Conservation (phyloP, 37 sponge, comb jelly and placozoan species). For the Halisarca cf. caerulea region DNA sequence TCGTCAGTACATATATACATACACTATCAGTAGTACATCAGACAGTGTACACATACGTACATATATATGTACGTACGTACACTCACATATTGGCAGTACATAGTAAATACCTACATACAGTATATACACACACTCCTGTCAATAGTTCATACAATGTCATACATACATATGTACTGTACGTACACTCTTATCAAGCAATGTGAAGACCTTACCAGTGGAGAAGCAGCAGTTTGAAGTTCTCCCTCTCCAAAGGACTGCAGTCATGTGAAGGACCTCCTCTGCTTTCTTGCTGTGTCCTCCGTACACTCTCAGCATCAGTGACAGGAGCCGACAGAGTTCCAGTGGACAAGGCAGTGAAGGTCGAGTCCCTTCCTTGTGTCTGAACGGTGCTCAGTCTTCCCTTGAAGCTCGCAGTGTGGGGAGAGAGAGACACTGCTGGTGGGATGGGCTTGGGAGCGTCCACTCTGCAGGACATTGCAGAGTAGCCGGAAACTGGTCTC, state of each 20-base stretch:
- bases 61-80: not conserved
- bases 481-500: not conserved
- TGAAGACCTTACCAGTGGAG: slow-evolving; percentile 12
- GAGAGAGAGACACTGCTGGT: not conserved
- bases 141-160: not conserved
- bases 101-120: too few relatives aligned
- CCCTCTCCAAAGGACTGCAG: slow-evolving; percentile 20
- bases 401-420: slow-evolving; percentile 14
- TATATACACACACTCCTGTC: too few relatives aligned
- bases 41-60: too few relatives aligned
- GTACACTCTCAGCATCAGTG: not conserved
- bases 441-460: not conserved
- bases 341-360: not conserved
- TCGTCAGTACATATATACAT: too few relatives aligned
- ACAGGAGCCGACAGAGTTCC: not conserved
- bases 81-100: not conserved
- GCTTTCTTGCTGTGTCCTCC: not conserved
- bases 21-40: too few relatives aligned
- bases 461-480: not conserved
- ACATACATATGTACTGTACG: not conserved
- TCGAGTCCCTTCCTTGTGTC: not conserved
- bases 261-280: not conserved
- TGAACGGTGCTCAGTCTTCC: not conserved
- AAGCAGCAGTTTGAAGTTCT: slow-evolving; percentile 25
- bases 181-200: too few relatives aligned